Percentiles rank a stretch among this genome's conserved stretches.
Evolutionary conservation across 2,888 invertebrate species (phyloP).

Genomic region (Gasteruption jaculator): DNA sequence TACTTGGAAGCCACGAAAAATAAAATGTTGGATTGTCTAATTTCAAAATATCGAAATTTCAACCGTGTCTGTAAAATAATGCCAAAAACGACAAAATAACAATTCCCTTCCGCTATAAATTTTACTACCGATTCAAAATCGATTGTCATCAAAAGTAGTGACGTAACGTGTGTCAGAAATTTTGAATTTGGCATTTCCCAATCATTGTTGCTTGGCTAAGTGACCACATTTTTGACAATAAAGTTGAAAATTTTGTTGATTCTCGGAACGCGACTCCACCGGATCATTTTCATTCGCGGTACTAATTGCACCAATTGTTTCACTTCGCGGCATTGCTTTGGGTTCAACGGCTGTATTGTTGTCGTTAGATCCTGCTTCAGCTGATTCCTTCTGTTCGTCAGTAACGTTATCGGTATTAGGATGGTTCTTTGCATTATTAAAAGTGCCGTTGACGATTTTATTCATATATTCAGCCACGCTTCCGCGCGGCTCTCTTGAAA

Average conservation of each 20-base stretch:
- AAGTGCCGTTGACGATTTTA: slow-evolving; percentile 18
- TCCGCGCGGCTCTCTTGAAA: slow-evolving; percentile 4
- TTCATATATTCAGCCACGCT: slow-evolving; percentile 7
- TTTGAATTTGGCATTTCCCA: too few relatives aligned
- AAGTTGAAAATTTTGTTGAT: slow-evolving; percentile 21
- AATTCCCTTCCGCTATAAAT: too few relatives aligned
- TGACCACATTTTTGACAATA: slow-evolving; percentile 43
- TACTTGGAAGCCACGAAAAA: too few relatives aligned
- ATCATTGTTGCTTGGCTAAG: slow-evolving; percentile 28
- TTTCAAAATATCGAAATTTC: too few relatives aligned
- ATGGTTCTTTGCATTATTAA: slow-evolving; percentile 4
- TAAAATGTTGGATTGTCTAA: too few relatives aligned
- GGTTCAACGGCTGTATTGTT: slow-evolving; percentile 22
- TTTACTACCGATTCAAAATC: too few relatives aligned
- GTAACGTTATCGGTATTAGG: too few relatives aligned
- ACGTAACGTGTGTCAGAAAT: too few relatives aligned
- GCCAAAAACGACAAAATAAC: too few relatives aligned
- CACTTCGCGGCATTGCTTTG: slow-evolving; percentile 37
- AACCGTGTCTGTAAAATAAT: too few relatives aligned
- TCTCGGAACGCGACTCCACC: slow-evolving; percentile 18
- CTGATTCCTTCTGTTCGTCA: slow-evolving; percentile 16
- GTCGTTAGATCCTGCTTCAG: too few relatives aligned
- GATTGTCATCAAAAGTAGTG: too few relatives aligned
- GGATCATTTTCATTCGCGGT: slow-evolving; percentile 10
- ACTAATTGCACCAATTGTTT: slow-evolving; percentile 43